A percentile compares a stretch with the other conserved stretches of the same genome.
Conservation (phyloP, 2,797 vertebrate genomes). For the Phrynocephalus forsythii region DNA sequence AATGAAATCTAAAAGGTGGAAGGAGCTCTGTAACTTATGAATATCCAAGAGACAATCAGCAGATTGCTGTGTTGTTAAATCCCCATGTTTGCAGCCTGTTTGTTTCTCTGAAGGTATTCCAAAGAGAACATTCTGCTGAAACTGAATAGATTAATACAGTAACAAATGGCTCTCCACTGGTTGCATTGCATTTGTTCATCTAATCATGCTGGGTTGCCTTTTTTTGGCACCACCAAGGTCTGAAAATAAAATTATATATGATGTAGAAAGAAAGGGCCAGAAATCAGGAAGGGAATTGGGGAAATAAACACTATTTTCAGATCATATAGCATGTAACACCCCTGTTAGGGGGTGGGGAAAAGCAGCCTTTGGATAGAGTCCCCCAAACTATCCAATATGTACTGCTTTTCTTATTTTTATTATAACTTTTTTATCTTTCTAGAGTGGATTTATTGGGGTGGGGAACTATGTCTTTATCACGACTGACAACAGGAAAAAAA, state of each 20-base stretch:
- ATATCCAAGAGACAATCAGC: constrained; percentile 62
- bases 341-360: constrained; percentile 42
- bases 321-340: not conserved
- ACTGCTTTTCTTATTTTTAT: not conserved
- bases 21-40: constrained; percentile 61
- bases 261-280: constrained; percentile 31
- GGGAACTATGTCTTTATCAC: not conserved
- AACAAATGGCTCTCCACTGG: constrained; percentile 38
- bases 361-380: constrained; percentile 12
- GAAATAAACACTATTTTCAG: constrained; percentile 10
- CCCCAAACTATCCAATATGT: constrained; percentile 11
- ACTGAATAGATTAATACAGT: constrained; percentile 43
- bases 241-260: constrained; percentile 49
- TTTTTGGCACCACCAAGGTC: constrained; percentile 56
- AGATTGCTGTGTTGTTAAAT: constrained; percentile 39
- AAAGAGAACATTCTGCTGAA: constrained; percentile 53
- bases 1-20: constrained; percentile 74
- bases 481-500: not conserved
- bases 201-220: constrained; percentile 42
- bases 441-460: not conserved
- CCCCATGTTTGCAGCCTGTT: constrained; percentile 41
- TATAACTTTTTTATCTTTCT: not conserved
- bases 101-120: constrained; percentile 69
- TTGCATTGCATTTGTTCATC: constrained; percentile 22
- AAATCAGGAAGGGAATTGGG: constrained; percentile 33